Evolutionary conservation across 2,113 vertebrate species (phyloP).

Genomic region (Paedocypris sp.): DNA sequence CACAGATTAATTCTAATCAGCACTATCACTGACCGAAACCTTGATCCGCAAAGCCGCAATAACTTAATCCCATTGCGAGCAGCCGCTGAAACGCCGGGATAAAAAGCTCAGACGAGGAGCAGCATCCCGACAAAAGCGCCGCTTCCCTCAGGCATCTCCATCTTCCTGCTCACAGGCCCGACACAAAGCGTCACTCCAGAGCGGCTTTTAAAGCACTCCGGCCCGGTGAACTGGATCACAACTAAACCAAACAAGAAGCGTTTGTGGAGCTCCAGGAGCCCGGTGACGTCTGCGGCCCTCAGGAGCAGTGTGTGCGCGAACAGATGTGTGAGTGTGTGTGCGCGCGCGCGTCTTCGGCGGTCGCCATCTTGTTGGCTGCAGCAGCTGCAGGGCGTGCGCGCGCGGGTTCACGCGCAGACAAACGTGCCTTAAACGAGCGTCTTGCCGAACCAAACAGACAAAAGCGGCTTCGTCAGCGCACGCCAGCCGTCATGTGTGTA

Average conservation of each 20-base stretch:
- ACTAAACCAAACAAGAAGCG: too few relatives aligned
- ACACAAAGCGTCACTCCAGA: too few relatives aligned
- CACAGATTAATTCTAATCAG: constrained; percentile 38
- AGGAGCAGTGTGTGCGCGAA: background rate
- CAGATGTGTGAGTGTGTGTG: constrained; percentile 30
- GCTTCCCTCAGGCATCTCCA: background rate
- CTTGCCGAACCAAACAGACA: constrained; percentile 24
- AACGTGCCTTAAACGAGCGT: constrained; percentile 30
- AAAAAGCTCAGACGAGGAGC: constrained; percentile 12
- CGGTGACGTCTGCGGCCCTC: too few relatives aligned
- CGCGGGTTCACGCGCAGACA: constrained; percentile 61
- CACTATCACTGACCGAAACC: constrained; percentile 49
- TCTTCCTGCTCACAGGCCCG: too few relatives aligned
- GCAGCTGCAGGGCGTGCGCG: constrained; percentile 63
- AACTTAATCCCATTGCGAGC: constrained; percentile 54
- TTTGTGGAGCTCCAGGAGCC: too few relatives aligned
- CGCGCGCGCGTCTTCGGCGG: constrained; percentile 49
- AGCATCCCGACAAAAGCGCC: background rate
- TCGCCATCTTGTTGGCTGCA: constrained; percentile 76
- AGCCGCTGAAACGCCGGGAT: constrained; percentile 31
- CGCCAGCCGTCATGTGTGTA: too few relatives aligned
- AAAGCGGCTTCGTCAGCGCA: too few relatives aligned
- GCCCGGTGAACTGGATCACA: too few relatives aligned
- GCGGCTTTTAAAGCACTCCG: too few relatives aligned
- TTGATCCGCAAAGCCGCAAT: constrained; percentile 55